Base-by-base conservation (phyloP, 2,888 invertebrate genomes). In the Carterocephalus palaemon region DNA sequence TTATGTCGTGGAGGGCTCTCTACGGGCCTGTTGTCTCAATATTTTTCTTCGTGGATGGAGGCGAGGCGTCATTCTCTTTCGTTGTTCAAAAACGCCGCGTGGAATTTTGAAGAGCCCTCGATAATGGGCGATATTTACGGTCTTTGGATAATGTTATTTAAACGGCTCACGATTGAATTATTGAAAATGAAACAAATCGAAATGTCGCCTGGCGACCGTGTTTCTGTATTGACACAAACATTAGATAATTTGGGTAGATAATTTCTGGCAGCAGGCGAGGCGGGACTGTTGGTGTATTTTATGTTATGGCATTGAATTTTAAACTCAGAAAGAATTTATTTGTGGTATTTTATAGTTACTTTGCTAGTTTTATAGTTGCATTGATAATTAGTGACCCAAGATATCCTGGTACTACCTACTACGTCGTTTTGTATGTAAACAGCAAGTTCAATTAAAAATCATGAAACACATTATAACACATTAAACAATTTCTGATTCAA, bases 121-220 rank as follows among this genome's bases (percentile, higher is more conserved):
- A 80, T 83, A 85, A 82, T 84, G 81, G 80, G 64, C 71, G 73
- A 83, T 82, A 83, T 85, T 84, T 84, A 86, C 83, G 77, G 73
- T 76, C 71, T 76, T 72, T 74, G 68, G 83, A 83, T 83, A 79
- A 83, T 79, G 73, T 78, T 80, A 72, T 82, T 75, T 76, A 74
- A 78, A 71, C 69, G 68, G 53, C 56, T 56, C 57, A 65, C 62
- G 70, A 66, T 70, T 71, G 76, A 75, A 72, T 79, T 77, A 76
- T 78, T 65, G 70, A 64, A 42, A 72, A 74, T 70, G 70, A 70
- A 74, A 70, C 57, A 67, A 73, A 67, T 67, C 64, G 54, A 65
- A 69, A 62, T 71, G 70, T 75, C 72, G 62, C 68, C 59, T 62
- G 63, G 56, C 33, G 37, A 66, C 62, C 66, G 62, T 61, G 65